Base-by-base conservation (phyloP, 1,140 invertebrate genomes). In the Psilanteris sp. region DNA sequence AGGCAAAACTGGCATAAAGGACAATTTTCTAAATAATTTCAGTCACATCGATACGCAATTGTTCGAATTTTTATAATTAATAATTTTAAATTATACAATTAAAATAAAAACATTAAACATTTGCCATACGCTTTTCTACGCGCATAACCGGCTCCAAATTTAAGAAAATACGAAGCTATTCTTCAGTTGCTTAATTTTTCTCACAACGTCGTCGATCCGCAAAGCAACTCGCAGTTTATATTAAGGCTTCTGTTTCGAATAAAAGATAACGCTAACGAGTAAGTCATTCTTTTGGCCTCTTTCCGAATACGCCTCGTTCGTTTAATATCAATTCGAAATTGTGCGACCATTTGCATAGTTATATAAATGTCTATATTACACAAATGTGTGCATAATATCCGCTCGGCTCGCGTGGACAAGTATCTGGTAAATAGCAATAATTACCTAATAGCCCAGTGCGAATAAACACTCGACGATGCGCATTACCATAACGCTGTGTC, bases 391-490 rank as follows among this genome's bases (percentile, higher is more conserved):
- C 71, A 74, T 74, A 74, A 74, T 67, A 55, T 74, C 61, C 54
- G 44, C 31, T 37, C 46, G 26, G 16, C 44, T 27, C 54, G 52
- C 68, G 68, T 34, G 50, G 43, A 64, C 50, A 39, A 37, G 41
- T 22, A n/a, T 34, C 52, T 37, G 32, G 72, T 64, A 64, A 75
- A 74, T 74, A 67, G 54, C 72, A 36, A 57, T 68, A 75, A 67
- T 62, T 57, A 31, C 62, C 43, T 22, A 43, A 37, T 46, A 52
- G 32, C 55, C 71, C 34, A 48, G 71, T 61, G 54, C 62, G 55
- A 57, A 61, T 74, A 75, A 75, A 68, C 29, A 57, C 10, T 14
- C 20, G 32, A 44, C 31, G 46, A 73, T 50, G 34, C 26, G 18
- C 52, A 43, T 64, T 43, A 41, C 43, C 29, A 43, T 43, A 44